phyloP scores from a whole-genome alignment of 2,113 vertebrate genomes.

The Gnathonemus echidnorhynchus region DNA sequence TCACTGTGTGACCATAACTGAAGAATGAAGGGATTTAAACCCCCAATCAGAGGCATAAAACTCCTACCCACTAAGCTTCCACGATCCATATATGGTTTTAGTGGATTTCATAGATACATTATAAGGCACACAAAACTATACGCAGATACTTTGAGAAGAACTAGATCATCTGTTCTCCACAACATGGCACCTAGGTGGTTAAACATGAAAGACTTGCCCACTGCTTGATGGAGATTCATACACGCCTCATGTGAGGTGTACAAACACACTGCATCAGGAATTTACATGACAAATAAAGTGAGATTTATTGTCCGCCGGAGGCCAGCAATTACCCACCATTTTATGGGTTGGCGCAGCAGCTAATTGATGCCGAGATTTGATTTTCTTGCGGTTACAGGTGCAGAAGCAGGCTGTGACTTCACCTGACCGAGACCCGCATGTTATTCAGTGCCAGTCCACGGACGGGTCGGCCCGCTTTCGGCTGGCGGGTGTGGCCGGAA shows the following conservation, averaged over 20 bases:
- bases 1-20: not conserved
- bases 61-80: not conserved
- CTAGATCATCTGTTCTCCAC: not conserved
- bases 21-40: not conserved
- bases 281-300: not conserved
- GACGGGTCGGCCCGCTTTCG: not conserved
- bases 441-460: not conserved
- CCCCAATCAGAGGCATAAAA: not conserved
- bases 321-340: not conserved
- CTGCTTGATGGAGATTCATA: not conserved
- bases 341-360: not conserved
- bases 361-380: not conserved
- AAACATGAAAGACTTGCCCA: not conserved
- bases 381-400: not conserved
- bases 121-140: not conserved
- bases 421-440: not conserved
- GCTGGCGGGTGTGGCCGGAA: not conserved
- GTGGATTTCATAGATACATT: not conserved
- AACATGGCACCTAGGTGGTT: not conserved
- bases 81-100: not conserved
- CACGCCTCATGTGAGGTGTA: not conserved
- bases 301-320: not conserved
- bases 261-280: not conserved
- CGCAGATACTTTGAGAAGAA: not conserved
- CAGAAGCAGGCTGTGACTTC: not conserved